These are phyloP conservation scores for Lamellibrachia satsuma DNA, from an alignment of 2,888 invertebrate genomes.

Conservation along the genomic window DNA sequence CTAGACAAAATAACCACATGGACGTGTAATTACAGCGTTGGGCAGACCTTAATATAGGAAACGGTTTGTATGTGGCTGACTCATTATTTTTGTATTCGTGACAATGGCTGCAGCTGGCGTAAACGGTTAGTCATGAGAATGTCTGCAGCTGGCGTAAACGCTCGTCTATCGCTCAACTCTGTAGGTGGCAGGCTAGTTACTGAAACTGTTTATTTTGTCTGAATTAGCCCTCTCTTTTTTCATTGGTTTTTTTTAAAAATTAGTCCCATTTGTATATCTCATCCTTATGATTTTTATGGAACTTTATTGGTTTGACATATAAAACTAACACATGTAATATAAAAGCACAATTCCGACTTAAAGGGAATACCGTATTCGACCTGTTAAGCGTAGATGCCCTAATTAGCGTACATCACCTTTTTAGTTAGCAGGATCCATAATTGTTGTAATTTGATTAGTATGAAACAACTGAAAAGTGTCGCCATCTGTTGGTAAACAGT, in stretches of 20 bases:
- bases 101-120: neutral
- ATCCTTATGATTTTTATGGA: neutral
- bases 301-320: neutral
- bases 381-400: too few species aligned
- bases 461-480: too few species aligned
- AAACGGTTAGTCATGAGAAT: neutral
- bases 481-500: too few species aligned
- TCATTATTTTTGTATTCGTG: neutral
- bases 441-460: too few species aligned
- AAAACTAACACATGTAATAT: too few species aligned
- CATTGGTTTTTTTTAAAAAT: neutral
- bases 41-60: neutral
- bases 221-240: neutral
- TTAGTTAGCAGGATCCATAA: too few species aligned
- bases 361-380: too few species aligned
- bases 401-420: too few species aligned
- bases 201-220: neutral
- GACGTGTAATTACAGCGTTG: neutral
- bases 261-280: neutral
- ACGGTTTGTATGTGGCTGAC: neutral
- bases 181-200: neutral
- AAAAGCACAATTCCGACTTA: too few species aligned
- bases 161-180: neutral
- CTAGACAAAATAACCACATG: neutral
- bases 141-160: neutral